These are phyloP conservation scores for Heliconius charithonia DNA, from an alignment of 2,888 invertebrate species.

Conservation along the genomic window DNA sequence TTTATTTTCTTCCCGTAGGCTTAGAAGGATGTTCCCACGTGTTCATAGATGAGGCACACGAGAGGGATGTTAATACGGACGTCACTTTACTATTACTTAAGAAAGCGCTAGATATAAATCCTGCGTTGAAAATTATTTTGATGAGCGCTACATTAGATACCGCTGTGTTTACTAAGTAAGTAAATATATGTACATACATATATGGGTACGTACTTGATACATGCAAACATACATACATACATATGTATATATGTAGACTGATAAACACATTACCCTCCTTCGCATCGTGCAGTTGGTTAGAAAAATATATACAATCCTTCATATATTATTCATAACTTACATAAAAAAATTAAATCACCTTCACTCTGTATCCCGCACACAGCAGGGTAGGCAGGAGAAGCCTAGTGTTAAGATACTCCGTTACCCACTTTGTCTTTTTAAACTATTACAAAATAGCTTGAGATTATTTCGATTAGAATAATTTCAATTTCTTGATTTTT, in stretches of 20 bases:
- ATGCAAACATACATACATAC: neutral
- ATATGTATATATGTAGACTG: neutral
- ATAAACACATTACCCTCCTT: too few relatives aligned
- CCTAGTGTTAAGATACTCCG: too few relatives aligned
- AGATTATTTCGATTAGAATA: too few relatives aligned
- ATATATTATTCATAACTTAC: too few relatives aligned
- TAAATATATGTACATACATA: neutral
- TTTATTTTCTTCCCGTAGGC: constrained; percentile 53
- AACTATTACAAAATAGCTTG: too few relatives aligned
- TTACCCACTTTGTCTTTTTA: too few relatives aligned
- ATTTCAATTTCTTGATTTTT: too few relatives aligned
- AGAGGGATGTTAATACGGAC: constrained; percentile 88
- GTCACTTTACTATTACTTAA: constrained; percentile 85
- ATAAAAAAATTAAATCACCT: too few relatives aligned
- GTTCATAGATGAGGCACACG: constrained; percentile 90
- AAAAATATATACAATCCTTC: too few relatives aligned
- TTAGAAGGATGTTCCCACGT: constrained; percentile 86
- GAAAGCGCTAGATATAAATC: constrained; percentile 80
- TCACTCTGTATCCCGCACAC: too few relatives aligned
- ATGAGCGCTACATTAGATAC: constrained; percentile 90
- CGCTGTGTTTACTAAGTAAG: constrained; percentile 84
- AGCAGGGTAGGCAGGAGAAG: too few relatives aligned
- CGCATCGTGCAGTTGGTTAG: too few relatives aligned
- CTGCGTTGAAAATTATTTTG: constrained; percentile 83
- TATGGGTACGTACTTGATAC: neutral